Base-by-base conservation (phyloP, 2,888 invertebrate genomes). In the Gymnoscelis rufifasciata region DNA sequence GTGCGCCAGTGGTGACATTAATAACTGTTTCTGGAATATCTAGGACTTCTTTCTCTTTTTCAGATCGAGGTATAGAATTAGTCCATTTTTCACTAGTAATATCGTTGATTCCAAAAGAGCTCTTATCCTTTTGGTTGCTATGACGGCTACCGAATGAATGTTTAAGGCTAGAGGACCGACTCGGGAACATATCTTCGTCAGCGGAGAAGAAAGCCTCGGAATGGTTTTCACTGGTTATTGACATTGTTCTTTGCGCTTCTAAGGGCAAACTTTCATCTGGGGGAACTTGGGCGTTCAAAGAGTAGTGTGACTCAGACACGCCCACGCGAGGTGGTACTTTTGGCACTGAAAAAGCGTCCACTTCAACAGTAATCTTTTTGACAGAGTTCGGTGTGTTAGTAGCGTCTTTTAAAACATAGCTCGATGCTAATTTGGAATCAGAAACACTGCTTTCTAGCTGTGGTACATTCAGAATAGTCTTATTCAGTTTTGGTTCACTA, bases 171-270 rank as follows among this genome's bases (percentile, higher is more conserved):
- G 93, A 93, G 12, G 92, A 92, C 7, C 92, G 84, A 61, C 92
- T 93, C 14, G 91, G 92, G 57, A 90, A 90, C 62, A 94, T 90
- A 60, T 97, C 97, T 79, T 97, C 97, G 68, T 97, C 97, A 0
- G 97, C 97, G 0, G 97, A 97, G 73, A 95, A 97, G 80, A 97
- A 97, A 40, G 94, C 93, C 78, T 97, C 97, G 0, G 95, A 95
- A 63, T 95, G 95, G 74, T 96, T 96, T 75, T 96, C 96, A 50
- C 95, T 95, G 1, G 95, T 95, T 71, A 96, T 92, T 0, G 96
- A 96, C 68, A 94, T 93, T 0, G 96, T 95, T 62, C 96, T 89
- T 76, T 95, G 95, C 0, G 93, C 93, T 77, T 92, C 92, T 60
- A 90, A 90, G 24, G 89, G 86, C 4, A 90, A 59, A 19, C 82